Evolutionary conservation across 2,888 invertebrate species (phyloP), one percentile per base, ranked within the genome.

Genomic region (Ametastegia equiseti): DNA sequence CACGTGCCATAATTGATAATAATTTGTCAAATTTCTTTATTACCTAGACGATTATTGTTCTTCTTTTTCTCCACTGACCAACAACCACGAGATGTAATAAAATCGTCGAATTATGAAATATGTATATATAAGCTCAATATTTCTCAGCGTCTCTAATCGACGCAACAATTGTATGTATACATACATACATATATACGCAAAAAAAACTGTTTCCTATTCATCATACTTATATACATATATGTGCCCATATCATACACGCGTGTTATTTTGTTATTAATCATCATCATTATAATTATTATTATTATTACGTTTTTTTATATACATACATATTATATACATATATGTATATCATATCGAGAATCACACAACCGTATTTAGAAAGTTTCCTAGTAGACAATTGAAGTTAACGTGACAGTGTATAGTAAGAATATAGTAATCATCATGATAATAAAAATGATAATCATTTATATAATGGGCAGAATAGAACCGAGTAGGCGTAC

Each of bases 381-480:
- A 67, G 67, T 67, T 67, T 67, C 39, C 19, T 67, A 39, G 39
- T 39, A 67, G 67, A 36, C 67, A 39, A 67, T 67, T 42, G 67
- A 67, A 65, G n/a, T 67, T 19, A 39, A 39, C 23, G 36, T 23
- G 19, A 39, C n/a, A 67, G 36, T 36, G 65, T 36, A 36, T 65
- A 36, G 67, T 67, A 67, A 39, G 39, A 67, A 60, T 42, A 42
- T 42, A 9, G 54, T n/a, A n/a, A n/a, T n/a, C n/a, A n/a, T n/a
- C n/a, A n/a, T n/a, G n/a, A n/a, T n/a, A n/a, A n/a, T n/a, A n/a
- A n/a, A n/a, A n/a, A n/a, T n/a, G n/a, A n/a, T 36, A 36, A 67
- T 67, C 36, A 67, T 67, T 67, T 19, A 39, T n/a, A n/a, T 67
- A 42, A 67, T 67, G 67, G 67, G 39, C 67, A 67, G 67, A 60